phyloP scores from a whole-genome alignment of 2,113 vertebrate genomes.

The Brachyhypopomus gauderio region DNA sequence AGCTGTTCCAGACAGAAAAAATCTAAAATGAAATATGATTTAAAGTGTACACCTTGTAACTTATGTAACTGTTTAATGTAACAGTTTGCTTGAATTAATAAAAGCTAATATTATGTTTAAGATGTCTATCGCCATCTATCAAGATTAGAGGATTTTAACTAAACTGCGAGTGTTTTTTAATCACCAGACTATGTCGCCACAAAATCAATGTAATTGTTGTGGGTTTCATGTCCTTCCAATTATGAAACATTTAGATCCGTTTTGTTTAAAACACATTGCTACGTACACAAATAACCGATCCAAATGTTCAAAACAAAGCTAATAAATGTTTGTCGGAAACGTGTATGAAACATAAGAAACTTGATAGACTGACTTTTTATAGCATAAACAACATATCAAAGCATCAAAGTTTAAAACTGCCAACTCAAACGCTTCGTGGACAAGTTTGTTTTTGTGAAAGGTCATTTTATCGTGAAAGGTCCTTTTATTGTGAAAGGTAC shows the following conservation, averaged over 20 bases:
- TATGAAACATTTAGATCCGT: background rate
- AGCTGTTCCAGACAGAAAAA: constrained; percentile 69
- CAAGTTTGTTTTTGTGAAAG: no score
- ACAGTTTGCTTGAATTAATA: constrained; percentile 97
- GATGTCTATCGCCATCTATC: background rate
- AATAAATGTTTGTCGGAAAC: no score
- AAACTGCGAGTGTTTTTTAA: background rate
- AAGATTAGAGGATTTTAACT: background rate
- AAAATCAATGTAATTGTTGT: background rate
- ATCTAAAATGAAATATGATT: constrained; percentile 75
- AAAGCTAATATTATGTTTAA: constrained; percentile 81
- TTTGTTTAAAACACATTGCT: background rate
- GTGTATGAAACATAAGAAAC: no score
- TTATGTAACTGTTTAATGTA: constrained; percentile 97
- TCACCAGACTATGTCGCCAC: constrained; percentile 23
- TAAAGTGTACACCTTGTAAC: constrained; percentile 88
- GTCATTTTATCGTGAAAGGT: no score
- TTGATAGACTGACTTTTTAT: no score
- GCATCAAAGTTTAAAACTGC: no score
- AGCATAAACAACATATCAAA: no score
- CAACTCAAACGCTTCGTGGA: no score
- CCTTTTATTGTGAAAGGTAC: no score
- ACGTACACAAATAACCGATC: no score
- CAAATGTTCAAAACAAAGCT: no score
- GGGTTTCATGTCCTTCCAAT: no score